A percentile compares a stretch with the other conserved stretches of the same genome.
Conservation (phyloP, 2,797 vertebrate genomes). For the Falco naumanni region DNA sequence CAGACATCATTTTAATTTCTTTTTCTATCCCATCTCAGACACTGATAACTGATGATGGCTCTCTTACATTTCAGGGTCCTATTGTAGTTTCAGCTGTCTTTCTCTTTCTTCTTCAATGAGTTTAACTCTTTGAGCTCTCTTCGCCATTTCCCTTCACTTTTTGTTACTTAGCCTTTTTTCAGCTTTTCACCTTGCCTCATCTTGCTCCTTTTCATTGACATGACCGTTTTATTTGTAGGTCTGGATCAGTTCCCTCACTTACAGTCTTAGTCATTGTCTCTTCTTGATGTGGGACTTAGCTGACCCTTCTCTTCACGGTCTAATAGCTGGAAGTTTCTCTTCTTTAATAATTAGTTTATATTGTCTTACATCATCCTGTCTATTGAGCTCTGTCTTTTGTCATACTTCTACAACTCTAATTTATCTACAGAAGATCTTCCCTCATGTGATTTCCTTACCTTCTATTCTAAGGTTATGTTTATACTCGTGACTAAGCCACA, state of each 20-base stretch:
- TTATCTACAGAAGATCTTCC: background rate
- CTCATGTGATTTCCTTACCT: background rate
- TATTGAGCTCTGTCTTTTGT: background rate
- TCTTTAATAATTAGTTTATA: conserved; percentile 6
- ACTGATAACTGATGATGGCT: conserved; percentile 7
- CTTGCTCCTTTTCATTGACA: background rate
- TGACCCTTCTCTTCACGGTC: background rate
- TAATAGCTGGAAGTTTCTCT: background rate
- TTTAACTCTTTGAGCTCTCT: background rate
- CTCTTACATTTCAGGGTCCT: background rate
- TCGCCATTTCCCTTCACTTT: background rate
- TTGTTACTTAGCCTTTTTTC: conserved; percentile 25
- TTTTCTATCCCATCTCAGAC: background rate
- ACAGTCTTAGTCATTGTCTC: background rate
- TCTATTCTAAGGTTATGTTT: background rate
- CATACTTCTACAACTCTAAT: background rate
- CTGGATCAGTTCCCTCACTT: conserved; percentile 21
- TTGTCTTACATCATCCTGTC: background rate
- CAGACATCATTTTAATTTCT: conserved; percentile 30
- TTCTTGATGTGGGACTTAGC: background rate
- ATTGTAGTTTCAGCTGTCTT: background rate
- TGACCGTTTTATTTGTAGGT: conserved; percentile 3
- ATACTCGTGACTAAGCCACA: background rate
- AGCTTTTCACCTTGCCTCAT: background rate
- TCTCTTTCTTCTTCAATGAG: background rate